phyloP scores from a whole-genome alignment of 2,113 vertebrate species.

The Callopanchax toddi region DNA sequence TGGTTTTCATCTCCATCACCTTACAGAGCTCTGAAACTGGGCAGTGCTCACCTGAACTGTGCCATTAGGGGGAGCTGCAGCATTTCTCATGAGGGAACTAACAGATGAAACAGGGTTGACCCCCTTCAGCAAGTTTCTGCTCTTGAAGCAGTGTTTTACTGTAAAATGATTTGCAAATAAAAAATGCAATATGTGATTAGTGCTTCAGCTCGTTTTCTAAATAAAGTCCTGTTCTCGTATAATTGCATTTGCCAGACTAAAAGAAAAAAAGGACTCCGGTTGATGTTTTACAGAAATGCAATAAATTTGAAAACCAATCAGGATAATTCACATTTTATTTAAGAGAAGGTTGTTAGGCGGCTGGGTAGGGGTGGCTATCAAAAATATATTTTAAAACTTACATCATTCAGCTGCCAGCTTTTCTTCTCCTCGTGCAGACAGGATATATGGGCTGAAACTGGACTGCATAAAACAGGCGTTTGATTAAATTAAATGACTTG shows the following conservation, averaged over 20 bases:
- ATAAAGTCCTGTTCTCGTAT: conserved; percentile 17
- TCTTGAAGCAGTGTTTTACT: conserved; percentile 27
- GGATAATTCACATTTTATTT: conserved; percentile 38
- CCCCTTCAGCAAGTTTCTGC: conserved; percentile 22
- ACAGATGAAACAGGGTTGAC: conserved; percentile 1
- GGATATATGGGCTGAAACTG: conserved; percentile 62
- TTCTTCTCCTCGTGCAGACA: conserved; percentile 17
- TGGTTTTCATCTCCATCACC: conserved; percentile 37
- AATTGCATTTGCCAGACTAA: conserved; percentile 5
- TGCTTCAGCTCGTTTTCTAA: conserved; percentile 12
- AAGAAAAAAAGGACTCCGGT: conserved; percentile 11
- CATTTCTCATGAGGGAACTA: conserved; percentile 58
- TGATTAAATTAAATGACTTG: conserved; percentile 79
- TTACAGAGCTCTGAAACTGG: conserved; percentile 28
- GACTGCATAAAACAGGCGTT: conserved; percentile 64
- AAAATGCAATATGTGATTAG: conserved; percentile 26
- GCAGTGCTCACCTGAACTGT: conserved; percentile 10
- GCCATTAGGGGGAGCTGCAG: conserved; percentile 77
- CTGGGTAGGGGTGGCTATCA: neutral
- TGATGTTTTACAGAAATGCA: conserved; percentile 24
- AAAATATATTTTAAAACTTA: conserved; percentile 59
- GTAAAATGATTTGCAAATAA: conserved; percentile 28
- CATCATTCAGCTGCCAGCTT: conserved; percentile 37
- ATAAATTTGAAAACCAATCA: conserved; percentile 44
- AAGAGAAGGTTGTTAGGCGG: neutral